These are phyloP conservation scores for Melanotus villosus DNA, from an alignment of 2,888 invertebrate species.

Conservation along the genomic window DNA sequence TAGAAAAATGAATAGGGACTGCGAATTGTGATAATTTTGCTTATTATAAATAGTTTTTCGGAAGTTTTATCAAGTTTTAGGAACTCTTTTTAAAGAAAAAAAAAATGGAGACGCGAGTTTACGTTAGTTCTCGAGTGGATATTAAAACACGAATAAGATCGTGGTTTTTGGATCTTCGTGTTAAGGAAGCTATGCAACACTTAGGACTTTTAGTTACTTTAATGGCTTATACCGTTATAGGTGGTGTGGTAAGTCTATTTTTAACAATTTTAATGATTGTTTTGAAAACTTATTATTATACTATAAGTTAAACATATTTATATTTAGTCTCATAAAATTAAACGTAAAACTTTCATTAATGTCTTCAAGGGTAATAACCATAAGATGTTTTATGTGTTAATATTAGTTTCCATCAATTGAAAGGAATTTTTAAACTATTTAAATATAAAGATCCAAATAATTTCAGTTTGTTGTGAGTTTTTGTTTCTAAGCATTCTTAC, in stretches of 20 bases:
- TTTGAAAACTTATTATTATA: not conserved
- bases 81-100: too few relatives aligned
- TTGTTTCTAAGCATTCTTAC: too few relatives aligned
- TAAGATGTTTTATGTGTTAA: too few relatives aligned
- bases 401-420: too few relatives aligned
- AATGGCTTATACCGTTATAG: constrained; percentile 84
- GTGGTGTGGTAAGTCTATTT: constrained; percentile 80
- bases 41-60: not conserved
- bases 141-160: constrained; percentile 61
- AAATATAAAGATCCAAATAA: too few relatives aligned
- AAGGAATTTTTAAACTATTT: too few relatives aligned
- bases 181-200: constrained; percentile 80
- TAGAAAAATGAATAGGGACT: not conserved
- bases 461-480: too few relatives aligned
- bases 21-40: constrained; percentile 1
- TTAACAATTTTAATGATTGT: not conserved
- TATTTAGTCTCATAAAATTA: too few relatives aligned
- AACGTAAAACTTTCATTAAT: too few relatives aligned
- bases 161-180: constrained; percentile 73
- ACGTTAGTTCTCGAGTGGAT: constrained; percentile 58
- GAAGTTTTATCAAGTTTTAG: too few relatives aligned
- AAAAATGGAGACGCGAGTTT: constrained; percentile 58
- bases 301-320: too few relatives aligned
- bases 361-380: too few relatives aligned
- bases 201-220: constrained; percentile 82